Evolutionary conservation across 2,797 vertebrate species (phyloP).

Genomic region (Poecilia wingei): DNA sequence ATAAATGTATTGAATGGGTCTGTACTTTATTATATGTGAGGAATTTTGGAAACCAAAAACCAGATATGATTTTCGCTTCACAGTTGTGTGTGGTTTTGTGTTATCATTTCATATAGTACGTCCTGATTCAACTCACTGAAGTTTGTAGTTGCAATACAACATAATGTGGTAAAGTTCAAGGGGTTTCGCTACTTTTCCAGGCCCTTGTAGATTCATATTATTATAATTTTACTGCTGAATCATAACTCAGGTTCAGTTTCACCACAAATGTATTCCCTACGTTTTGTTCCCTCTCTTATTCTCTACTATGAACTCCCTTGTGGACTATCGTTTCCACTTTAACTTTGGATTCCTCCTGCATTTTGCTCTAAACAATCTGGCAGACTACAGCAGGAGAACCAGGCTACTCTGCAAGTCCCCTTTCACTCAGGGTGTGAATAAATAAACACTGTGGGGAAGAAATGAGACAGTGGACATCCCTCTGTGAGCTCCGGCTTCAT

Average conservation of each 20-base stretch:
- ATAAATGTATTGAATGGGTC: no score
- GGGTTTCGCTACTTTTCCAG: not conserved
- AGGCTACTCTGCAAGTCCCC: conserved; percentile 42
- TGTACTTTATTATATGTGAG: not conserved
- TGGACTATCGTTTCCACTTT: conserved; percentile 6
- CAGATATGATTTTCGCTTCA: not conserved
- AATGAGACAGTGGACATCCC: conserved; percentile 33
- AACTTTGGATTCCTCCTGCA: conserved; percentile 36
- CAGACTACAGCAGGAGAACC: conserved; percentile 36
- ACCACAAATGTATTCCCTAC: not conserved
- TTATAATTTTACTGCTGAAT: not conserved
- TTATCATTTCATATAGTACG: not conserved
- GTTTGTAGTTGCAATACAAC: not conserved
- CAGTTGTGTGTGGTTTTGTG: not conserved
- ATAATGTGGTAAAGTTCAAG: not conserved
- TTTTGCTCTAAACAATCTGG: conserved; percentile 43
- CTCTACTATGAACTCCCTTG: conserved; percentile 12
- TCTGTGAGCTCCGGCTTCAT: conserved; percentile 25
- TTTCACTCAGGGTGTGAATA: conserved; percentile 52
- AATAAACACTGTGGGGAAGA: conserved; percentile 35
- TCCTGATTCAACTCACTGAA: not conserved
- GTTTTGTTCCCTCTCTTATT: conserved; percentile 9
- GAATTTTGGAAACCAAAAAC: not conserved
- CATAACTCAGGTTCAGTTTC: not conserved
- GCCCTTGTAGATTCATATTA: not conserved